These are phyloP conservation scores for Octopus sinensis DNA, from an alignment of 1,140 invertebrate genomes.

Conservation along the genomic window DNA sequence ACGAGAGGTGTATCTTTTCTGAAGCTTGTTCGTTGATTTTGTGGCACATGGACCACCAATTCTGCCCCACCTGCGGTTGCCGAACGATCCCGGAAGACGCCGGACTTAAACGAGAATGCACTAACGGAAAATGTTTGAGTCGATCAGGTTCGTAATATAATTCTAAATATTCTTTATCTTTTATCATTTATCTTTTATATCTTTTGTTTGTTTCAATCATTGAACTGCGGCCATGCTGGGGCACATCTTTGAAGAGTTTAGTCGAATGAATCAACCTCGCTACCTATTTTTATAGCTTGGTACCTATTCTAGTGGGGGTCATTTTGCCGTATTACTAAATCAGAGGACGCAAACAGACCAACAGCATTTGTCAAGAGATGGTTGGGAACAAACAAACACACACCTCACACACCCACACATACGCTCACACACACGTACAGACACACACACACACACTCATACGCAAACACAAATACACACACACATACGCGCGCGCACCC, in stretches of 20 bases:
- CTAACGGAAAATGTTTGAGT: conserved; percentile 46
- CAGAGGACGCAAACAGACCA: too few relatives aligned
- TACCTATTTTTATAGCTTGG: too few relatives aligned
- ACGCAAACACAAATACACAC: not conserved
- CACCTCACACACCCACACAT: not conserved
- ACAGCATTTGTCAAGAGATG: too few relatives aligned
- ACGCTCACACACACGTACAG: too few relatives aligned
- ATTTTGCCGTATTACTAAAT: too few relatives aligned
- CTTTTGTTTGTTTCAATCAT: not conserved
- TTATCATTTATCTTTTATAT: not conserved
- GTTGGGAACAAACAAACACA: too few relatives aligned
- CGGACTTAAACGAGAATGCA: conserved; percentile 53
- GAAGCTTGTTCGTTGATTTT: conserved; percentile 57
- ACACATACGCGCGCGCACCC: not conserved
- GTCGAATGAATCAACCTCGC: too few relatives aligned
- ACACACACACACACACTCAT: not conserved
- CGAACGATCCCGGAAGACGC: conserved; percentile 47
- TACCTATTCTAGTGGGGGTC: too few relatives aligned
- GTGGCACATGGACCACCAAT: conserved; percentile 57
- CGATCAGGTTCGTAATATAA: conserved; percentile 41
- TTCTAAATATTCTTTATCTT: not conserved
- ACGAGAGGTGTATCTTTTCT: conserved; percentile 49
- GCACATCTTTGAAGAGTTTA: too few relatives aligned
- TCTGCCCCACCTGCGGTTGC: conserved; percentile 59
- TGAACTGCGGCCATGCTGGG: too few relatives aligned